Percentiles rank a stretch among this genome's conserved stretches.
Evolutionary conservation across 2,797 vertebrate species (phyloP).

Genomic region (Mus caroli): DNA sequence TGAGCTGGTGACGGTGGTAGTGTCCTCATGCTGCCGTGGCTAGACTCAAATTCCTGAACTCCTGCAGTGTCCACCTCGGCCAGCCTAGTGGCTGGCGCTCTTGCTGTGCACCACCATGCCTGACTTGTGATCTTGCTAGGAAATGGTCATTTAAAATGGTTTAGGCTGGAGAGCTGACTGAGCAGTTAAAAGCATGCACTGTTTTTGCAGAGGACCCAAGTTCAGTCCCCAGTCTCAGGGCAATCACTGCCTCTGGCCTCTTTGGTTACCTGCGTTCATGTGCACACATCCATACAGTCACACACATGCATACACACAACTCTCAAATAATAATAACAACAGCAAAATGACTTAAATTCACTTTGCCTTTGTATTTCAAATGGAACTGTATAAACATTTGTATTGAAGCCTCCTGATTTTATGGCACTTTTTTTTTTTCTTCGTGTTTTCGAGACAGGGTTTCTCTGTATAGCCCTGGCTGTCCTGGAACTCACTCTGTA

Average conservation of each 20-base stretch:
- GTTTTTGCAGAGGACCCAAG: background rate
- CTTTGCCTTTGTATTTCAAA: background rate
- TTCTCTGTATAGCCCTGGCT: too few relatives aligned
- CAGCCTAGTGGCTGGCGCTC: background rate
- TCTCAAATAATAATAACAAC: background rate
- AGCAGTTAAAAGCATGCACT: background rate
- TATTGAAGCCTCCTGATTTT: background rate
- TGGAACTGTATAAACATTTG: background rate
- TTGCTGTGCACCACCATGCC: background rate
- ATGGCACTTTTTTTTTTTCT: background rate
- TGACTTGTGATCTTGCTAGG: background rate
- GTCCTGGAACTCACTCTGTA: too few relatives aligned
- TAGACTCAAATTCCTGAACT: background rate
- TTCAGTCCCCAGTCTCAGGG: background rate
- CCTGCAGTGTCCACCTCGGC: background rate
- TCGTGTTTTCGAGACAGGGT: too few relatives aligned
- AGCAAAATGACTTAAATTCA: background rate
- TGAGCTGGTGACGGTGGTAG: background rate
- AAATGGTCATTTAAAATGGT: background rate
- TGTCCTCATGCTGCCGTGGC: too few relatives aligned
- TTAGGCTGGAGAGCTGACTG: background rate
- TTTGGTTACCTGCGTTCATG: background rate
- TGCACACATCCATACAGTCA: background rate
- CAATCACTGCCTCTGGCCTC: background rate
- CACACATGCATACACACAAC: background rate